phyloP scores from a whole-genome alignment of 1,140 invertebrate genomes.

The Magallana angulata region DNA sequence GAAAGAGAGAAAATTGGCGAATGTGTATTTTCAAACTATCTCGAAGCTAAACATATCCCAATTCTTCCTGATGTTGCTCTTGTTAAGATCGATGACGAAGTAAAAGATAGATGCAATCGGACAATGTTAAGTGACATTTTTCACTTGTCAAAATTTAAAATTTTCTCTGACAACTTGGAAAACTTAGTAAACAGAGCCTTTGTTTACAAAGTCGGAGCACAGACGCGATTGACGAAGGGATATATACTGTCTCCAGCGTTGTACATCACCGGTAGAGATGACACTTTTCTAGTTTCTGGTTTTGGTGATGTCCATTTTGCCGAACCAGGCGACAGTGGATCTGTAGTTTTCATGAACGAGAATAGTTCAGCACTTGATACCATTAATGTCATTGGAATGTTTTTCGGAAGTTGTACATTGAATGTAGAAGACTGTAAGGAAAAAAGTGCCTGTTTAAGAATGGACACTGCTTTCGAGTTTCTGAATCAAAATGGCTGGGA shows the following conservation, averaged over 20 bases:
- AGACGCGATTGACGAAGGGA: not conserved
- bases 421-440: not conserved
- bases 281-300: not conserved
- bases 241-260: not conserved
- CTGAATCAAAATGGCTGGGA: not conserved
- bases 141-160: not conserved
- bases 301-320: not conserved
- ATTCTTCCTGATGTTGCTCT: not conserved
- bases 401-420: not conserved
- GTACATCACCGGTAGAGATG: not conserved
- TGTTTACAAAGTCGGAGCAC: not conserved
- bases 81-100: not conserved
- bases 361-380: not conserved
- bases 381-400: not conserved
- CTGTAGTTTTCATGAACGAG: not conserved
- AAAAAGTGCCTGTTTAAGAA: not conserved
- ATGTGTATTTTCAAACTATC: not conserved
- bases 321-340: not conserved
- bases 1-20: not conserved
- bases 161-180: not conserved
- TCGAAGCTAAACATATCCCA: not conserved
- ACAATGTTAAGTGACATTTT: not conserved
- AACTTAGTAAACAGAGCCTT: not conserved
- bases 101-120: not conserved
- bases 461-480: not conserved